Conservation (phyloP, 2,888 invertebrate species). For the Pristionchus arcanus region DNA sequence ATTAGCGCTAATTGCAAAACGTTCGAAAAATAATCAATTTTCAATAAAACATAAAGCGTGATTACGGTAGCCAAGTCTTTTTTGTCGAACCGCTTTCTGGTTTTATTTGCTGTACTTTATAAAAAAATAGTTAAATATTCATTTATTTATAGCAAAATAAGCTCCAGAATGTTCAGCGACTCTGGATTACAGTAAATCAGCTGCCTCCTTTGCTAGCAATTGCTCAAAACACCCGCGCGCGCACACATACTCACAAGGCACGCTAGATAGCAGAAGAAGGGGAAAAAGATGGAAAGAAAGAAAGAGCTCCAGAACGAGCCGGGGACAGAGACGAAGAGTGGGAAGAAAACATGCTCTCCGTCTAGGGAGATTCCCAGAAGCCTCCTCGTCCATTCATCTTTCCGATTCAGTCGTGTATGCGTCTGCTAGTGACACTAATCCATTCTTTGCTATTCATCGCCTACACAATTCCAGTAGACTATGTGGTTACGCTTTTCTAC, state of each 20-base stretch:
- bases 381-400: constrained; percentile 22
- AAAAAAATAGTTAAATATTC: neutral
- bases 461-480: neutral
- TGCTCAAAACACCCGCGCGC: constrained; percentile 1
- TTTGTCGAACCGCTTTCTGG: neutral
- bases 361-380: constrained; percentile 15
- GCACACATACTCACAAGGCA: neutral
- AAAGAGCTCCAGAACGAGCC: neutral
- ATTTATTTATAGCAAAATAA: neutral
- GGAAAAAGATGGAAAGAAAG: constrained; percentile 10
- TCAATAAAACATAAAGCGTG: neutral
- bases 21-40: neutral
- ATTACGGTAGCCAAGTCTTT: neutral
- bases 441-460: neutral
- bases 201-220: neutral
- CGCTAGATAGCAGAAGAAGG: neutral
- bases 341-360: constrained; percentile 12
- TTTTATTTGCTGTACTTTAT: neutral
- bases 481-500: neutral
- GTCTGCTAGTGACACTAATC: constrained; percentile 3
- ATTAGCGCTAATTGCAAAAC: neutral
- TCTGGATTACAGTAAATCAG: neutral
- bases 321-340: neutral
- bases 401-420: neutral
- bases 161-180: neutral